Base-by-base conservation (phyloP, 2,113 vertebrate genomes). In the Choloepus hoffmanni region DNA sequence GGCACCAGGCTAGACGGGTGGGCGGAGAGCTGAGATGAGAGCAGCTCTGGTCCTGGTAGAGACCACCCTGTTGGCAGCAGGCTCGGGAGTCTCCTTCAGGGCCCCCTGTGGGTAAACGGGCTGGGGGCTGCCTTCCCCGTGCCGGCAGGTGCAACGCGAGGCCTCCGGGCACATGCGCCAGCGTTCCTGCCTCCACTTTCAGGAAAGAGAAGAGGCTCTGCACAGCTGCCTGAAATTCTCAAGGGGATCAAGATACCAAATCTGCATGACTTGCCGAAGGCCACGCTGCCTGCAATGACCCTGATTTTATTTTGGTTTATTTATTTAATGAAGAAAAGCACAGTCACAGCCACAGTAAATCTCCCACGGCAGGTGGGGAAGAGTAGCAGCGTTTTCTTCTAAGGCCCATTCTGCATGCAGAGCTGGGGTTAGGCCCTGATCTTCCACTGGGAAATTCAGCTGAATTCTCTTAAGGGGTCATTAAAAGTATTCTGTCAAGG, bases 111-210 rank as follows among this genome's bases (percentile, higher is more conserved):
- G 30, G 55, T 21, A 2, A 50, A 1, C 65, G 23, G n/a, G 4
- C 2, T 1, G 21, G 15, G 4, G 2, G 15, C 28, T 2, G 1
- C 7, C 12, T 0, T 0, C 16, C 12, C 8, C 2, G 11, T 3
- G 70, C 67, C 23, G 40, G 63, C 11, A 50, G 43, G 68, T 55
- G n/a, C 4, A 3, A 1, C 8, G 2, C 0, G 7, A 23, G 63
- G n/a, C 36, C 33, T 58, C 13, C 7, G 63, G 14, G 43, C 23
- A 2, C 4, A 4, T 1, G 3, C 4, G 1, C 30, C 14, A 28
- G 15, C 15, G 3, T 30, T 18, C 40, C 7, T 21, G 12, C 16
- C 55, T 50, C 45, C 24, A 6, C n/a, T 58, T 33, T 36, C 15
- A 28, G 23, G 36, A 15, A 58, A 40, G 68, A 68, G 2, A 36